Base-by-base conservation (phyloP, 2,113 vertebrate species). In the Falco punctatus region DNA sequence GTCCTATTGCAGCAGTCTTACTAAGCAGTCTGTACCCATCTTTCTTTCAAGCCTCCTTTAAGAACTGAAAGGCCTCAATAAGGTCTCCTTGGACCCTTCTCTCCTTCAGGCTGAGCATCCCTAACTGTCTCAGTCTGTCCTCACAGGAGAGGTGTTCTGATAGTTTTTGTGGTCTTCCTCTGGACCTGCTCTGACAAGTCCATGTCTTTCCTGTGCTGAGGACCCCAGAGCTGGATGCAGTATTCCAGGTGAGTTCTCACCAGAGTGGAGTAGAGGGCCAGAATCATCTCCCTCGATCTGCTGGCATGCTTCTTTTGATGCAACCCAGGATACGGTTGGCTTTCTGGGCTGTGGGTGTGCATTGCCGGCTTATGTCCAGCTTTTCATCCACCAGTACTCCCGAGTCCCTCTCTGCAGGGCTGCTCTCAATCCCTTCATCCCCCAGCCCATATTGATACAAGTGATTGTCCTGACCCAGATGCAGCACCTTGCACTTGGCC, bases 371-470 rank as follows among this genome's bases (percentile, higher is more conserved):
- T 30, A 3, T 15, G 12, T 69, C 26, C 66, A 69, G 7, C 14
- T 35, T 61, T 30, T 78, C 81, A 40, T 2, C 15, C 27, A 32
- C 23, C 24, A 42, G 19, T 21, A 61, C 1, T 8, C 26, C 1
- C 27, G 51, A 15, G 15, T 6, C 15, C 40, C n/a, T 30, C 46
- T 52, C 4, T 0, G 0, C 8, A 26, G 33, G 15, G 21, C 13
- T 86, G 21, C 28, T 90, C 27, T 40, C 6, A 5, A 4, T 48
- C 21, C 35, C 18, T 21, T 78, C 18, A 42, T 42, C 9, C 11
- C 6, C 4, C 42, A 28, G 3, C 11, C 6, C 64, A 15, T 23
- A 7, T 3, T 72, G n/a, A 5, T 35, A 35, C 38, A 38, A 38
- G 38, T 38, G 38, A 38, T 38, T 61, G 22, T 5, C 10, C 32